Base-by-base conservation (phyloP, 2,888 invertebrate genomes). In the Aleiodes testaceus region DNA sequence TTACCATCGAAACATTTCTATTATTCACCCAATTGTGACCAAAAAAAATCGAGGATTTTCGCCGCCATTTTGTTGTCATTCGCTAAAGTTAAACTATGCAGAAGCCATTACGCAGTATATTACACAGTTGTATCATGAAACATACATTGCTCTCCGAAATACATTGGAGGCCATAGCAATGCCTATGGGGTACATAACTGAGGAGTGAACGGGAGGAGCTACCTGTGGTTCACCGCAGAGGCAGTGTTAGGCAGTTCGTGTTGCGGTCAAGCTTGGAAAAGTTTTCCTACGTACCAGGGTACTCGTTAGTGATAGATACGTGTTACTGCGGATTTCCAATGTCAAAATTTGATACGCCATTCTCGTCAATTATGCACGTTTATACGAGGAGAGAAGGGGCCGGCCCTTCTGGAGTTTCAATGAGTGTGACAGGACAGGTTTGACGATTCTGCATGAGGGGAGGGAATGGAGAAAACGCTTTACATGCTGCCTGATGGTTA, bases 291-390 rank as follows among this genome's bases (percentile, higher is more conserved):
- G 53, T 50, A 16, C 63, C 22, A 59, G 12, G 26, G n/a, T 11
- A n/a, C 75, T 72, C 73, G 77, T 79, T 79, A 80, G 77, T 76
- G 77, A 75, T 71, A 70, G 79, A 77, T 78, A 79, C 80, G 78
- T 76, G 80, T 80, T 72, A 69, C 73, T 79, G 78, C 69, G 80
- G 79, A 79, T 78, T 76, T 72, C 36, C 71, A 79, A 79, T 79
- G 79, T 81, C 82, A 82, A 79, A 36, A 82, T 79, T 82, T 81
- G 75, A 79, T 76, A 78, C 42, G 44, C 30, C 45, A 45, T 64
- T 78, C 77, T 72, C 77, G 79, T 80, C 79, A 82, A 82, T 82
- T 82, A 81, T 82, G 79, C 80, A 82, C 79, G 82, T 79, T 72
- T 75, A 36, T 36, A 36, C 36, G 36, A 9, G 36, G 3, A 36